A percentile compares a stretch with the other conserved stretches of the same genome.
Evolutionary conservation across 2,797 vertebrate species (phyloP).

Genomic region (Lacerta agilis): DNA sequence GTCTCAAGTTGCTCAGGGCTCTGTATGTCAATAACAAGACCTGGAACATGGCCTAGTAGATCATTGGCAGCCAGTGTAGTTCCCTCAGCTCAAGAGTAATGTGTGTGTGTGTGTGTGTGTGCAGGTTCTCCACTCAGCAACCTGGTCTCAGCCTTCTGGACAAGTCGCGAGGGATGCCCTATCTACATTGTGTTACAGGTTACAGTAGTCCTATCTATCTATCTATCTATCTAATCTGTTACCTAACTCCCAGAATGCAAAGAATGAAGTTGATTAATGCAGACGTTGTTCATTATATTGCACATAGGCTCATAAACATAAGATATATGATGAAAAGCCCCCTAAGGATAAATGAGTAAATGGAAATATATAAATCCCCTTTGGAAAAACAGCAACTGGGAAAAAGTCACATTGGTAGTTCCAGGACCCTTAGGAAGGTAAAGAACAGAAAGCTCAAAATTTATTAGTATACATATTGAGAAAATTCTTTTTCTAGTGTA

Average conservation of each 20-base stretch:
- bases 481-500: constrained; percentile 23
- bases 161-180: too few relatives aligned
- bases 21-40: too few relatives aligned
- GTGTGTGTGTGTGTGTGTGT: too few relatives aligned
- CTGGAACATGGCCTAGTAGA: too few relatives aligned
- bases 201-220: too few relatives aligned
- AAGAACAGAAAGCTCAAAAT: neutral
- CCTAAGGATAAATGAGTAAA: neutral
- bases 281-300: neutral
- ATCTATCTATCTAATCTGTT: neutral
- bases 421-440: neutral
- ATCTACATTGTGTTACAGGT: too few relatives aligned
- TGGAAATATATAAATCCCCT: neutral
- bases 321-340: neutral
- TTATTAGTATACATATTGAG: neutral
- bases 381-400: neutral
- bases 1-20: too few relatives aligned
- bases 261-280: neutral
- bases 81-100: too few relatives aligned
- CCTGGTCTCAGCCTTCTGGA: too few relatives aligned
- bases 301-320: neutral
- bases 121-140: too few relatives aligned
- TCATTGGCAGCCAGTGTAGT: too few relatives aligned
- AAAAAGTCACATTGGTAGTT: neutral
- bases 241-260: neutral